Base-by-base conservation (phyloP, 2,797 vertebrate genomes). In the Mus spretus region DNA sequence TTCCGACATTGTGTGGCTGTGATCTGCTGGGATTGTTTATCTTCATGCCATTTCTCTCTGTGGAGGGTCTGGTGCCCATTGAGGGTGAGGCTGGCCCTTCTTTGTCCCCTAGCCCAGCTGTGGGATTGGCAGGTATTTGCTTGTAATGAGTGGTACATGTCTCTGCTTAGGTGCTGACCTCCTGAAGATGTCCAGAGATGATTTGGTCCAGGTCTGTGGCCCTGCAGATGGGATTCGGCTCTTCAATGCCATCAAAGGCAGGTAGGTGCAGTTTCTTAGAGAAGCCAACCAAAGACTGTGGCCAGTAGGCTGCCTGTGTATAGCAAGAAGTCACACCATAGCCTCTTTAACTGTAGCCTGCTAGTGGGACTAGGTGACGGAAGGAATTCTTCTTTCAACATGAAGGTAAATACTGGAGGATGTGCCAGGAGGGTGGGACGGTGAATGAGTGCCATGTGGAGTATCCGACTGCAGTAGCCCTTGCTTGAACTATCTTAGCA, bases 171-270 rank as follows among this genome's bases (percentile, higher is more conserved):
- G 99, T 97, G 99, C 99, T 17, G 99, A 99, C 98, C 98, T 99
- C 97, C 97, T 99, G 98, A 99, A 99, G 98, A 99, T 99, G 99
- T 99, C 99, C 97, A 99, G 99, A 97, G 99, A 99, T 31, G 99
- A 99, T 96, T 98, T 99, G 98, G 98, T 99, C 96, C 99, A 99
- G 98, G 99, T 99, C 97, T 99, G 99, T 96, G 99, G 99, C 31
- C 99, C 99, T 40, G 99, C 99, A 55, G 99, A 99, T 55, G 99
- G 99, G 50, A 99, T 99, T 98, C 99, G 99, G 47, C 99, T 99
- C 96, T 99, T 99, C 96, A 99, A 99, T 84, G 99, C 99, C 53
- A 99, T 99, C 98, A 99, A 99, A 98, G 99, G 99, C 98, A 99
- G 99, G 99, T 99, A 63, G n/a, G 97, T 97, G 24, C 6, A 6